phyloP scores from a whole-genome alignment of 2,113 vertebrate species.

The Podarcis raffonei region DNA sequence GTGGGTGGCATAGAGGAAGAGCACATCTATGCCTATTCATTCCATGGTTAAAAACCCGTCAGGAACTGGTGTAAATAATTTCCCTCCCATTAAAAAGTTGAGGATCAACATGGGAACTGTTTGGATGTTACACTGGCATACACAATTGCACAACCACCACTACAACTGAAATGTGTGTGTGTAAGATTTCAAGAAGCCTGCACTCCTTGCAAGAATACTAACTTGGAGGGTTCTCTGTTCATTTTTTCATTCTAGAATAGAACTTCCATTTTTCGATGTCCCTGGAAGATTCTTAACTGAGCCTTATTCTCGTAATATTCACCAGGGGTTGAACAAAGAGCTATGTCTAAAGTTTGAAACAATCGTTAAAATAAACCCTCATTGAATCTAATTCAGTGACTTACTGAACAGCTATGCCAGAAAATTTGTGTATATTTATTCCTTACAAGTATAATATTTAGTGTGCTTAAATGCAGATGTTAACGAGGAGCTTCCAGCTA shows the following conservation, averaged over 20 bases:
- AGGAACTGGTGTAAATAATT: not conserved
- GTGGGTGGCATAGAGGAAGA: not conserved
- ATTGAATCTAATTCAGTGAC: not conserved
- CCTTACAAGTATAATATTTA: conserved; percentile 35
- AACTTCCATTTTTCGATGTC: not conserved
- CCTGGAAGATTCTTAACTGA: not conserved
- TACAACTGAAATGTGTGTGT: not conserved
- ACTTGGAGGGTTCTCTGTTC: not conserved
- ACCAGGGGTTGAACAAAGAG: not conserved
- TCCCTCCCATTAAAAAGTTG: not conserved
- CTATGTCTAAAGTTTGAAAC: not conserved
- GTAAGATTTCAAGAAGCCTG: not conserved
- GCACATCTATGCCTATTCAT: not conserved
- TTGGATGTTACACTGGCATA: not conserved
- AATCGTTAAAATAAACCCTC: not conserved
- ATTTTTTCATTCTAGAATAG: not conserved
- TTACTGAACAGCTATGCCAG: not conserved
- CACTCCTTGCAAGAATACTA: not conserved
- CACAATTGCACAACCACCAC: not conserved
- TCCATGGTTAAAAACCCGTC: not conserved
- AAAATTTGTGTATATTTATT: not conserved
- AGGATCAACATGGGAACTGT: not conserved
- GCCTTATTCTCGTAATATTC: not conserved
- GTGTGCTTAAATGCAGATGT: conserved; percentile 82
- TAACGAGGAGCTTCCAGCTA: conserved; percentile 87